Conservation (phyloP, 2,113 vertebrate genomes). For the Bos indicus region DNA sequence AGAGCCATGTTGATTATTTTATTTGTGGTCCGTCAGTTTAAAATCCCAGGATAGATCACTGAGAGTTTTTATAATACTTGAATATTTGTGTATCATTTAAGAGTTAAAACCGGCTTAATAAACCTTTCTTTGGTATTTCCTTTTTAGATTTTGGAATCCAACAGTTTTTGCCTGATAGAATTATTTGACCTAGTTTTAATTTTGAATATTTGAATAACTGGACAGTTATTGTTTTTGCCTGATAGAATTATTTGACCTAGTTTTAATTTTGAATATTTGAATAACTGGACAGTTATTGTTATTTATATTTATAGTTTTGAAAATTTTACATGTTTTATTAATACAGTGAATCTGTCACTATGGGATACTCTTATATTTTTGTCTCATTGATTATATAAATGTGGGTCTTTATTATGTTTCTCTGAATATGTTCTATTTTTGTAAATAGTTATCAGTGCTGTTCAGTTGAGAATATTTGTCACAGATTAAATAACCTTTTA, state of each 20-base stretch:
- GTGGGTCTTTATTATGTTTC: neutral
- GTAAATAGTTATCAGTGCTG: neutral
- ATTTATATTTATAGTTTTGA: neutral
- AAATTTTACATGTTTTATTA: neutral
- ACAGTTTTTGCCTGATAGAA: neutral
- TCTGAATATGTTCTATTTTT: neutral
- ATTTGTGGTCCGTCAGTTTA: neutral
- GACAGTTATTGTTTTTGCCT: neutral
- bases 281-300: neutral
- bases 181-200: neutral
- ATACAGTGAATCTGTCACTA: neutral
- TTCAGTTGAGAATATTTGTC: slow-evolving; percentile 8
- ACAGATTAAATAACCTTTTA: neutral
- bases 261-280: neutral
- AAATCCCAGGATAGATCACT: neutral
- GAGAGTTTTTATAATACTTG: neutral
- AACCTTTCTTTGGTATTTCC: neutral
- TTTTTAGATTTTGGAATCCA: slow-evolving; percentile 25
- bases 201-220: neutral
- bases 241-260: neutral
- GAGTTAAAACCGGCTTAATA: neutral
- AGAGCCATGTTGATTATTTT: neutral
- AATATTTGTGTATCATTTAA: neutral
- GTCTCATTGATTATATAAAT: neutral
- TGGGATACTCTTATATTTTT: neutral